These are phyloP conservation scores for Pangasius sanitwongsei DNA, from an alignment of 2,797 vertebrate species.

Conservation along the genomic window DNA sequence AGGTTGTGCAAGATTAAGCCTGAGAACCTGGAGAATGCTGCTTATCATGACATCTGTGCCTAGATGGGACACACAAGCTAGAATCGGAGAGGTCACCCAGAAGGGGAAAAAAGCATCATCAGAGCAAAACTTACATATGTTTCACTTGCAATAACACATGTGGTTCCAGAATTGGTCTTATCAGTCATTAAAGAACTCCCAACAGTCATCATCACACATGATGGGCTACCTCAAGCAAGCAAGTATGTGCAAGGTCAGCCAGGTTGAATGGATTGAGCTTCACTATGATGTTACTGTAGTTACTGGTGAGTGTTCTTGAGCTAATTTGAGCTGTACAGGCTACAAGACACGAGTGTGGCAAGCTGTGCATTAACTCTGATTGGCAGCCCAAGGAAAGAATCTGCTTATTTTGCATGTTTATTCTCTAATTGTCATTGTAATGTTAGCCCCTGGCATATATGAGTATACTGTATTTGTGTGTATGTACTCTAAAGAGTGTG, in stretches of 20 bases:
- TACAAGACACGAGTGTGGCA: neutral
- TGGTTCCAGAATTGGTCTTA: neutral
- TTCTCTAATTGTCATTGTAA: slow-evolving; percentile 35
- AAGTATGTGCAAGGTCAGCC: neutral
- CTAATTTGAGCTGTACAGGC: slow-evolving; percentile 12
- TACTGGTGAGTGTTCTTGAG: neutral
- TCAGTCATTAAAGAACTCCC: neutral
- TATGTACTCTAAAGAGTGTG: neutral
- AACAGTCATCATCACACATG: neutral
- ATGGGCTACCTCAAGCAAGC: neutral
- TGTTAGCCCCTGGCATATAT: neutral
- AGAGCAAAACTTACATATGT: neutral
- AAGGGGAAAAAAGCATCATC: neutral
- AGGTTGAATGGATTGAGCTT: neutral
- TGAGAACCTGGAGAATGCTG: neutral
- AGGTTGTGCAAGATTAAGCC: neutral
- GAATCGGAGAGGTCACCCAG: neutral
- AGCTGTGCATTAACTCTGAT: slow-evolving; percentile 35
- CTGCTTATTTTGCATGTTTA: slow-evolving; percentile 40
- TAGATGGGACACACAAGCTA: neutral
- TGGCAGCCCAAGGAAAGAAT: slow-evolving; percentile 16
- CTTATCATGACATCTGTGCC: neutral
- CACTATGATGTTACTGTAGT: neutral
- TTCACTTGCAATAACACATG: neutral
- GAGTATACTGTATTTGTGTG: neutral